Percentiles rank a stretch among this genome's conserved stretches.
Conservation (phyloP, 2,888 invertebrate species). For the Piscicola geometra region DNA sequence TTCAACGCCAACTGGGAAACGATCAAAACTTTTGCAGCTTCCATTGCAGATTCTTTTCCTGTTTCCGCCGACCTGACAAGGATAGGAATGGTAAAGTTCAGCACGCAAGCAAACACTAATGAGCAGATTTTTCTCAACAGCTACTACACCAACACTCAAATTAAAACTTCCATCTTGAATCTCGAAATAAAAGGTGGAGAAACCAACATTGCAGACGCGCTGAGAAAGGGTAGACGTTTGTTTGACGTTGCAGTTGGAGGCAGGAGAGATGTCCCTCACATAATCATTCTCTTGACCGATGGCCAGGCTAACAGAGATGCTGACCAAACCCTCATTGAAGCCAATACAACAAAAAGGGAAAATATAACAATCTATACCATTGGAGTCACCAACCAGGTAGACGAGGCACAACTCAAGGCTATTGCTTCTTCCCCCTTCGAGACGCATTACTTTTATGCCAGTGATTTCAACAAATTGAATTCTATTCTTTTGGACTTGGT, state of each 20-base stretch:
- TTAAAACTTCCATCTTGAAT: conserved; percentile 24
- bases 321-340: conserved; percentile 35
- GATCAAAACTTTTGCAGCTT: conserved; percentile 33
- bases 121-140: conserved; percentile 15
- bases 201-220: conserved; percentile 38
- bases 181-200: conserved; percentile 34
- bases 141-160: background rate
- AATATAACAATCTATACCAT: conserved; percentile 38
- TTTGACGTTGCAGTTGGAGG: conserved; percentile 30
- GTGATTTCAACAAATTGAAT: conserved; percentile 34
- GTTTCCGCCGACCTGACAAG: conserved; percentile 27
- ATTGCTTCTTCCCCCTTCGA: conserved; percentile 32
- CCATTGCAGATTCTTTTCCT: conserved; percentile 31
- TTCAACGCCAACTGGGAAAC: conserved; percentile 35
- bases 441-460: conserved; percentile 35
- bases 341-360: conserved; percentile 30
- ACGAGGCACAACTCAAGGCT: conserved; percentile 29
- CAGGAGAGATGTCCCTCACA: conserved; percentile 34
- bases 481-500: conserved; percentile 33
- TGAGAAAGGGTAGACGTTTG: conserved; percentile 27
- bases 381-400: conserved; percentile 37
- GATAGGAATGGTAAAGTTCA: conserved; percentile 33
- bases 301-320: conserved; percentile 38
- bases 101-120: conserved; percentile 1
- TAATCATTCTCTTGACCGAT: conserved; percentile 39